These are phyloP conservation scores for Drosophila pegasa DNA, from an alignment of 2,888 invertebrate species.

Conservation along the genomic window DNA sequence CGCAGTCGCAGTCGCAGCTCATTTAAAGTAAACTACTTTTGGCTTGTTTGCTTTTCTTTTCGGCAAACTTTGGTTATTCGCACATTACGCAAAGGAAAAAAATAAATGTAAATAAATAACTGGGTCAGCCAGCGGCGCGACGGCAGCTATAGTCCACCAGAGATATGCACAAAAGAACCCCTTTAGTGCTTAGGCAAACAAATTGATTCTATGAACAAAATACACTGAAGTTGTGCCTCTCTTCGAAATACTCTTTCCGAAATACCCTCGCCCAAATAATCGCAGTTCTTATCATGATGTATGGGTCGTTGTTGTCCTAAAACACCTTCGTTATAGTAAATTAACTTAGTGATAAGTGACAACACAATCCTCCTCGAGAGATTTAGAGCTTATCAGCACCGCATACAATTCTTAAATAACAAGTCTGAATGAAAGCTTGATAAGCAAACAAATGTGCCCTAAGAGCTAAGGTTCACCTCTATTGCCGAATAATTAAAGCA, in stretches of 20 bases:
- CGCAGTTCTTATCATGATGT: neutral
- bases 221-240: neutral
- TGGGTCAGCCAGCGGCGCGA: slow-evolving; percentile 51
- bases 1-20: neutral
- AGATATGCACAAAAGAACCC: slow-evolving; percentile 25
- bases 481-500: slow-evolving; percentile 31
- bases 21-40: slow-evolving; percentile 49
- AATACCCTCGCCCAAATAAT: neutral
- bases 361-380: neutral
- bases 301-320: neutral
- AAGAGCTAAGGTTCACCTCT: slow-evolving; percentile 7
- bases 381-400: neutral
- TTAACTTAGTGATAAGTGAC: neutral
- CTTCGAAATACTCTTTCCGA: slow-evolving; percentile 22
- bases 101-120: slow-evolving; percentile 36
- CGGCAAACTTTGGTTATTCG: slow-evolving; percentile 25
- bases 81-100: slow-evolving; percentile 15
- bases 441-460: slow-evolving; percentile 28
- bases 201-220: slow-evolving; percentile 21
- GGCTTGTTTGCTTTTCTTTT: slow-evolving; percentile 39
- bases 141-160: neutral
- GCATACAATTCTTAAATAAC: neutral
- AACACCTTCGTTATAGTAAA: neutral
- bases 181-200: slow-evolving; percentile 35
- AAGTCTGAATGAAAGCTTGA: neutral